Base-by-base conservation (phyloP, 2,113 vertebrate species). In the Condylura cristata region DNA sequence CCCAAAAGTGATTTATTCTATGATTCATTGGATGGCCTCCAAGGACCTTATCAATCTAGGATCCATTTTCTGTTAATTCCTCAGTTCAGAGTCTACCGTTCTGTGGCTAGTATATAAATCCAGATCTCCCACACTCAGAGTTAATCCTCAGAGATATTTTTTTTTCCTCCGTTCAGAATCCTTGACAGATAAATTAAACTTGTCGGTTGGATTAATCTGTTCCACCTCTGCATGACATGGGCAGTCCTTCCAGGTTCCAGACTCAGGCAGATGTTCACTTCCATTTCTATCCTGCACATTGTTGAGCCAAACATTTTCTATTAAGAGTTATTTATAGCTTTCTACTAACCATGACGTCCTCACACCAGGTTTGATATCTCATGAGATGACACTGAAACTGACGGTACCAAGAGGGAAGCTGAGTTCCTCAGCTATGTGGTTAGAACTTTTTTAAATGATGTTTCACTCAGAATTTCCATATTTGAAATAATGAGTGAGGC, bases 391-490 rank as follows among this genome's bases (percentile, higher is more conserved):
- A 3, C 48, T 17, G 8, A 76, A 32, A 53, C 66, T 94, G 46
- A 44, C 10, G 34, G 2, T 6, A 89, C 39, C 12, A 1, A 76
- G 63, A 18, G 8, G 3, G 2, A 80, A 87, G 20, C 3, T 13
- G 32, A 24, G 0, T 58, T 74, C 34, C 20, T 92, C 22, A 90
- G 24, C 17, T 56, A n/a, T 60, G 5, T 48, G 5, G 58, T 75
- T 51, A 84, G 72, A 80, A 51, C 17, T n/a, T 44, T 24, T 22
- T 30, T 17, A 51, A 82, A 32, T 66, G 61, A 2, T 18, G 89
- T 86, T 68, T 76, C 34, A 86, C 89, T 61, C 13, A 89, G 26
- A 93, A 78, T 87, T 92, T 22, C 30, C 39, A 81, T 75, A 51
- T 51, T 65, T 61, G 24, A 86, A 85, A 74, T 68, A 46, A 92